Percentiles rank a stretch among this genome's conserved stretches.
Conservation (phyloP, 2,888 invertebrate species). For the Ferdinandea cuprea region DNA sequence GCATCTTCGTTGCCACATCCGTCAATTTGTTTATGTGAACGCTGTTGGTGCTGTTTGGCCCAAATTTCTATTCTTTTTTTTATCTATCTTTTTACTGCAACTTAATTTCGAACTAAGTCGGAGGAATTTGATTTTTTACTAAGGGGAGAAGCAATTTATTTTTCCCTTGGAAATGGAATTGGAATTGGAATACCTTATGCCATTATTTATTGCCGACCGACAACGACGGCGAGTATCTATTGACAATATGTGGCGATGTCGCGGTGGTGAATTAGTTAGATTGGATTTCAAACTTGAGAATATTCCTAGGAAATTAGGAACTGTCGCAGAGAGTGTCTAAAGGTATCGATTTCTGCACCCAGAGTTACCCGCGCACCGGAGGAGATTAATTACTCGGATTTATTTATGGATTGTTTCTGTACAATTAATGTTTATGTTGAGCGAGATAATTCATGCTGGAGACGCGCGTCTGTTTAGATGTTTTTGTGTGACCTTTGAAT, state of each 20-base stretch:
- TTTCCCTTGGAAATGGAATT: slow-evolving; percentile 7
- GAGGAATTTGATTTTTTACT: slow-evolving; percentile 11
- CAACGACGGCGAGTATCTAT: slow-evolving; percentile 25
- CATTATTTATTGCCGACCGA: slow-evolving; percentile 57
- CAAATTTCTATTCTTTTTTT: slow-evolving; percentile 51
- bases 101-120: slow-evolving; percentile 31
- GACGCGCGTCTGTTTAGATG: neutral
- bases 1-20: slow-evolving; percentile 52
- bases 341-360: neutral
- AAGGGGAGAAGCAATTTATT: slow-evolving; percentile 3
- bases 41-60: slow-evolving; percentile 59
- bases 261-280: slow-evolving; percentile 44
- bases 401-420: slow-evolving; percentile 41
- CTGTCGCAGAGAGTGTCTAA: neutral
- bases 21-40: slow-evolving; percentile 64
- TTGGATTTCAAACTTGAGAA: slow-evolving; percentile 55
- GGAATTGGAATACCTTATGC: slow-evolving; percentile 28
- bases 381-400: slow-evolving; percentile 37
- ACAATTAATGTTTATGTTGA: slow-evolving; percentile 61
- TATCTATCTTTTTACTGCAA: slow-evolving; percentile 33
- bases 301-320: slow-evolving; percentile 48
- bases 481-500: slow-evolving; percentile 51
- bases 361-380: slow-evolving; percentile 14
- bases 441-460: slow-evolving; percentile 37
- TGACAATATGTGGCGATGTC: slow-evolving; percentile 33